A percentile compares a stretch with the other conserved stretches of the same genome.
phyloP scores from a whole-genome alignment of 2,797 vertebrate species.

The Poecilia velifera region DNA sequence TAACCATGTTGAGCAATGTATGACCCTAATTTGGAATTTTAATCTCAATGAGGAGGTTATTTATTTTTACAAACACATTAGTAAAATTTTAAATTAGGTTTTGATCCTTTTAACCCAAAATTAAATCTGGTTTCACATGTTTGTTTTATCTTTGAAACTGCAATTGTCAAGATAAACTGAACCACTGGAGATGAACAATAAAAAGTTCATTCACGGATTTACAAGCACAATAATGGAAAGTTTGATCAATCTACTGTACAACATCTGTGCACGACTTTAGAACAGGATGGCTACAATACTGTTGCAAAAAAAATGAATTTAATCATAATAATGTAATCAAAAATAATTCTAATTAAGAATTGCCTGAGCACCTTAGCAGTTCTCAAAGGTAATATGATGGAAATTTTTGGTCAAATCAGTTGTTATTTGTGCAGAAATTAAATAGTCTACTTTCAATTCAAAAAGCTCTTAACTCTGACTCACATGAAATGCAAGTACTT shows the following conservation, averaged over 20 bases:
- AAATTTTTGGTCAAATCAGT: not conserved
- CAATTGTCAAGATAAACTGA: not conserved
- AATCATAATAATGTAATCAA: not conserved
- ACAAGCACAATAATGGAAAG: not conserved
- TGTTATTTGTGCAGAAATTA: not conserved
- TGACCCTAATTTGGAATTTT: not conserved
- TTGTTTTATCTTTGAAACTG: not conserved
- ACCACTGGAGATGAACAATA: not conserved
- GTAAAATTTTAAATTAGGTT: not conserved
- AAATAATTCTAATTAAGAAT: not conserved
- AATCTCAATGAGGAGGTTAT: not conserved
- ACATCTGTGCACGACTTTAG: not conserved
- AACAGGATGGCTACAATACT: not conserved
- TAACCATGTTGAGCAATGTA: not conserved
- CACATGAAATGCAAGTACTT: not conserved
- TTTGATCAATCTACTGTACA: not conserved
- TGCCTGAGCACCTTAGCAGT: not conserved
- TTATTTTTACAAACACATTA: not conserved
- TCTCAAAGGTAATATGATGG: not conserved
- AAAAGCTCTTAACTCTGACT: not conserved
- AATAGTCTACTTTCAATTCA: not conserved
- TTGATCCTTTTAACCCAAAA: not conserved
- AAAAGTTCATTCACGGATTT: not conserved
- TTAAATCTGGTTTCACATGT: not conserved
- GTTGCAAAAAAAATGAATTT: not conserved